A percentile compares a stretch with the other conserved stretches of the same genome.
Evolutionary conservation across 2,797 vertebrate species (phyloP).

Genomic region (Erithacus rubecula): DNA sequence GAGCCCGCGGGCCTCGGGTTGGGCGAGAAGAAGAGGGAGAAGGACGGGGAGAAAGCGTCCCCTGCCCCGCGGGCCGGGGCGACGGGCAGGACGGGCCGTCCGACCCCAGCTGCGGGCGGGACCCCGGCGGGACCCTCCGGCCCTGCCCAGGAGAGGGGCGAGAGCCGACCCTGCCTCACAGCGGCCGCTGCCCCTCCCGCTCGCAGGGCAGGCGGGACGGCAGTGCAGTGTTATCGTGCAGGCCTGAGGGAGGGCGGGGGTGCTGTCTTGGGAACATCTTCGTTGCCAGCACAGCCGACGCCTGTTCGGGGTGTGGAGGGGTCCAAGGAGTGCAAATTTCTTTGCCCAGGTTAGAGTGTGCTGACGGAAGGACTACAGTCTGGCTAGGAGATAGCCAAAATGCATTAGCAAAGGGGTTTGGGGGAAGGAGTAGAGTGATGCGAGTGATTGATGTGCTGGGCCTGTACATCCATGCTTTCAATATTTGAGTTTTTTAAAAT

Average conservation of each 20-base stretch:
- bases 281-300: background rate
- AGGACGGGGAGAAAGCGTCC: background rate
- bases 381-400: rapidly evolving
- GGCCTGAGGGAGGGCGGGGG: background rate
- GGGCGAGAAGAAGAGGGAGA: background rate
- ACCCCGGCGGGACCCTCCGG: background rate
- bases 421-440: background rate
- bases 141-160: background rate
- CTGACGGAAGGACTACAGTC: too few species aligned
- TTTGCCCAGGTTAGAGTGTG: background rate
- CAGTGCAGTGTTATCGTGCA: background rate
- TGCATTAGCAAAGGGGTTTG: too few species aligned
- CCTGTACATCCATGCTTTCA: background rate
- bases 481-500: rapidly evolving
- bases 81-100: background rate
- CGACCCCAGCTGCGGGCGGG: background rate
- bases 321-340: background rate
- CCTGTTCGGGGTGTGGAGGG: background rate
- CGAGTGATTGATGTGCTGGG: background rate
- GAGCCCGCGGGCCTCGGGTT: slow-evolving; percentile 7
- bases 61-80: background rate
- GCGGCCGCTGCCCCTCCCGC: background rate
- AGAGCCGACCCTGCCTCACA: background rate
- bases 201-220: background rate
- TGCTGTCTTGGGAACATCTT: background rate